A percentile compares a stretch with the other conserved stretches of the same genome.
Evolutionary conservation across 2,113 vertebrate species (phyloP).

Genomic region (Oryzias melastigma): DNA sequence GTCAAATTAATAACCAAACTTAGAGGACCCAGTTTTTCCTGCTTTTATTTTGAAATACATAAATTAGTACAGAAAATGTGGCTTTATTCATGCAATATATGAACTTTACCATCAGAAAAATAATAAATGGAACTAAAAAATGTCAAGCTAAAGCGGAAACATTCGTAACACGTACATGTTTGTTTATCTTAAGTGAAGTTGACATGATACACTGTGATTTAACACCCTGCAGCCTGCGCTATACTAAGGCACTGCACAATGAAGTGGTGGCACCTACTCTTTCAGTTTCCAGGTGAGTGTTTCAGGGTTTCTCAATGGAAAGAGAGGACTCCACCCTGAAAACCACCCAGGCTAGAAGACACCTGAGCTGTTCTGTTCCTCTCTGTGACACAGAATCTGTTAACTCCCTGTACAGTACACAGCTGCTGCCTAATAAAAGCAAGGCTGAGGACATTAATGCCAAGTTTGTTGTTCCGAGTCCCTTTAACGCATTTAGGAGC

Average conservation of each 20-base stretch:
- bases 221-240: slow-evolving; percentile 5
- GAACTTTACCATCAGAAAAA: no score
- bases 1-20: no score
- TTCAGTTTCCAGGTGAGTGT: slow-evolving; percentile 51
- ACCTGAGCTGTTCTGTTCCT: slow-evolving; percentile 55
- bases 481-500: background rate
- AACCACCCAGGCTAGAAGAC: slow-evolving; percentile 40
- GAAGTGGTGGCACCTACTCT: slow-evolving; percentile 17
- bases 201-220: no score
- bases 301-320: slow-evolving; percentile 57
- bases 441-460: background rate
- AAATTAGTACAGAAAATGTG: no score
- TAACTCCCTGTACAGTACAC: slow-evolving; percentile 7
- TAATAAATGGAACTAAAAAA: no score
- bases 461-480: background rate
- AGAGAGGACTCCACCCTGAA: slow-evolving; percentile 61
- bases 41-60: no score
- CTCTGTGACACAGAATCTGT: slow-evolving; percentile 54
- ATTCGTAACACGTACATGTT: no score
- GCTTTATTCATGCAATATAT: no score
- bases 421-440: background rate
- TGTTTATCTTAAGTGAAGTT: no score
- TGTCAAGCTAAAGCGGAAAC: no score
- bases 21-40: no score
- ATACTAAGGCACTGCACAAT: slow-evolving; percentile 29